Evolutionary conservation across 2,888 invertebrate species (phyloP), one percentile per base, ranked within the genome.

Genomic region (Conus canariensis): DNA sequence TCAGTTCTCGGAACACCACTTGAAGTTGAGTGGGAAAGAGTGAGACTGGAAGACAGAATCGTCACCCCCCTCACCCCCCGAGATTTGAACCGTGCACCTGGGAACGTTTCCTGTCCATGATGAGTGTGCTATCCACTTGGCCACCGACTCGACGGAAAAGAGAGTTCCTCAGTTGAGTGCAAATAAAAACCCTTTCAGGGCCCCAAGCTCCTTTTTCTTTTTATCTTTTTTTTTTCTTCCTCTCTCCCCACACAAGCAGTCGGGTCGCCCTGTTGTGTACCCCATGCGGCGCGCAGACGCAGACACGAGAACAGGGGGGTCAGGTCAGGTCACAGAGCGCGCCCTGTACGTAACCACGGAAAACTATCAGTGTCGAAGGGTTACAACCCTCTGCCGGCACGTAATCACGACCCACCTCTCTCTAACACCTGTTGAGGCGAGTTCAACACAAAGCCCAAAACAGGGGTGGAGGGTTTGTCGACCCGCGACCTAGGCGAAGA

Each of bases 391-490:
- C 89, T 83, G 25, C 83, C 74, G 80, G n/a, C 88, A 85, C 85
- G 89, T 89, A 89, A 89, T 89, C 89, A 85, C 59, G 83, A 70
- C 89, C 83, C 89, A 56, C 89, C 59, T 85, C 70, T 74, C 64
- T 89, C 58, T 83, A 89, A 89, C 89, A 89, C 89, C 89, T 89
- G 89, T 89, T 89, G 83, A 25, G 89, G 70, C 82, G 85, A 85
- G 89, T 86, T 60, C 86, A 86, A 86, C 25, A 64, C 64, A 67
- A 67, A 64, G 86, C 16, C 82, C 9, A 19, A 30, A 64, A 86
- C n/a, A 19, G 86, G 86, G 86, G 86, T 64, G 67, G 19, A 30
- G 45, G 86, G 86, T 10, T 85, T 25, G 67, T 25, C 45, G 45
- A 45, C 45, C 45, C 45, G 45, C 45, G 45, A 45, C 45, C 45